Evolutionary conservation across 2,113 vertebrate genomes (phyloP).

Genomic region (Halichoerus grypus): DNA sequence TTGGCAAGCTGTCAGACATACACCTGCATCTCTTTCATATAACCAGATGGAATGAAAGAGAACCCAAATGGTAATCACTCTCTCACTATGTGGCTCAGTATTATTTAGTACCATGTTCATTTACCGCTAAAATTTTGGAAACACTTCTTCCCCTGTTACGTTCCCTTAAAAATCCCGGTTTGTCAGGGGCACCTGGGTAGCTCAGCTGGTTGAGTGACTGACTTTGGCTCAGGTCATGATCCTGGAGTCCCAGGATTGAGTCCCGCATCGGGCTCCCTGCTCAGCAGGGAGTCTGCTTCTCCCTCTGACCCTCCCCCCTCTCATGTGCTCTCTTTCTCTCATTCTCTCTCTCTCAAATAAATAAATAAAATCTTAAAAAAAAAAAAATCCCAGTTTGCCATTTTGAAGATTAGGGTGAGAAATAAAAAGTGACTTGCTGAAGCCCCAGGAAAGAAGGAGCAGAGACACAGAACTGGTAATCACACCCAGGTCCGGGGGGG

Average conservation of each 20-base stretch:
- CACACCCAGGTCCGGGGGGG: neutral
- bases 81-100: neutral
- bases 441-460: neutral
- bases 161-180: neutral
- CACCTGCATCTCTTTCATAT: neutral
- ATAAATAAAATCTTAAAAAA: too few species aligned
- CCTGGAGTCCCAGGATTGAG: too few species aligned
- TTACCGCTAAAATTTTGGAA: neutral
- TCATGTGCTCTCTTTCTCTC: too few species aligned
- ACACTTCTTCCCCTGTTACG: neutral
- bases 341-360: too few species aligned
- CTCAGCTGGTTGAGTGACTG: too few species aligned
- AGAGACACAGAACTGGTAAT: neutral
- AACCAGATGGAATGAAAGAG: neutral
- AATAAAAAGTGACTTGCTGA: neutral
- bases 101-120: neutral
- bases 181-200: neutral
- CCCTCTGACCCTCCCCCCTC: too few species aligned
- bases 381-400: neutral
- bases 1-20: neutral
- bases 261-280: too few species aligned
- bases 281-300: too few species aligned
- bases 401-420: neutral
- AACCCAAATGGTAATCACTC: neutral
- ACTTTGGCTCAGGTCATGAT: too few species aligned